Evolutionary conservation across 2,888 invertebrate species (phyloP).

Genomic region (Mimas tiliae): DNA sequence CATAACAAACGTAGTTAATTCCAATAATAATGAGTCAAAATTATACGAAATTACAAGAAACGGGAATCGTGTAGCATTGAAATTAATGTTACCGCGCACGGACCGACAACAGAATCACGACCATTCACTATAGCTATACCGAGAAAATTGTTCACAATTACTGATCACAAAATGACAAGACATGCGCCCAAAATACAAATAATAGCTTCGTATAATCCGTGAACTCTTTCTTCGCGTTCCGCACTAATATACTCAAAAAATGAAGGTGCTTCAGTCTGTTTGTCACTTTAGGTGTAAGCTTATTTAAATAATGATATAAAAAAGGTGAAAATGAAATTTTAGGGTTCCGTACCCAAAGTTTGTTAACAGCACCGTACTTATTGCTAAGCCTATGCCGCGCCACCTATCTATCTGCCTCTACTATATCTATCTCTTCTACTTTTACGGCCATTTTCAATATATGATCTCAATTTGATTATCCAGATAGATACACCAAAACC

Average conservation of each 20-base stretch:
- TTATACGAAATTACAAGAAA: slow-evolving; percentile 29
- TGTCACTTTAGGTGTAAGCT: not conserved
- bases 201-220: slow-evolving; percentile 10
- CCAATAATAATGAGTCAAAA: not conserved
- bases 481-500: too few relatives aligned
- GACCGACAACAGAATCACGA: slow-evolving; percentile 36
- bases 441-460: too few relatives aligned
- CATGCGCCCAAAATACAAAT: slow-evolving; percentile 6
- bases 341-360: too few relatives aligned
- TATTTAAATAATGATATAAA: too few relatives aligned
- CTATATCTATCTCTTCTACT: too few relatives aligned
- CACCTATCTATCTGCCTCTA: too few relatives aligned
- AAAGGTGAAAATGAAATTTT: too few relatives aligned
- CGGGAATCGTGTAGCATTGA: slow-evolving; percentile 26
- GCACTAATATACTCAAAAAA: not conserved
- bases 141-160: slow-evolving; percentile 37
- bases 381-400: too few relatives aligned
- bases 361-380: too few relatives aligned
- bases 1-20: not conserved
- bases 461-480: too few relatives aligned
- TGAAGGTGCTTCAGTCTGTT: not conserved
- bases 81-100: slow-evolving; percentile 31
- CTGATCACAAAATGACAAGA: slow-evolving; percentile 27
- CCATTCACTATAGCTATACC: slow-evolving; percentile 27
- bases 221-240: slow-evolving; percentile 10